phyloP scores from a whole-genome alignment of 2,113 vertebrate genomes.

The Tricholaema leucomelas region DNA sequence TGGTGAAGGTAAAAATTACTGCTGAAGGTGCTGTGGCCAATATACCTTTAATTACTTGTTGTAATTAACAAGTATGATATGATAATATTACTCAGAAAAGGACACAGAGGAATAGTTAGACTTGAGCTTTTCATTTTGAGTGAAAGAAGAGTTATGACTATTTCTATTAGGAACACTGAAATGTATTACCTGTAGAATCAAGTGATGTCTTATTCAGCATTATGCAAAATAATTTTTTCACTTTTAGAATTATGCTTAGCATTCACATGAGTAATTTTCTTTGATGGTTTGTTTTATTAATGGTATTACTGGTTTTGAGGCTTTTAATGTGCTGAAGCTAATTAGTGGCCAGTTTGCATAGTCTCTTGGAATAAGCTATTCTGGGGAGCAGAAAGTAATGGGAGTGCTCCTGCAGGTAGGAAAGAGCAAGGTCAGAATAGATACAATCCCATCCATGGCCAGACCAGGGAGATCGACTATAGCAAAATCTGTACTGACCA shows the following conservation, averaged over 20 bases:
- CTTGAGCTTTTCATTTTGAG: slow-evolving; percentile 52
- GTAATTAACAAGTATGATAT: slow-evolving; percentile 44
- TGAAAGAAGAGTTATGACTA: slow-evolving; percentile 17
- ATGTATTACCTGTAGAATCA: background rate
- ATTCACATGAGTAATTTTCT: background rate
- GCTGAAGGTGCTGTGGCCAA: slow-evolving; percentile 11
- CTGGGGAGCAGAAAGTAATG: background rate
- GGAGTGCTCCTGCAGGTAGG: background rate
- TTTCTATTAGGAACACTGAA: slow-evolving; percentile 30
- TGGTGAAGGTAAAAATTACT: slow-evolving; percentile 47
- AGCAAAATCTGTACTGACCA: background rate
- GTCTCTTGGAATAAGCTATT: background rate
- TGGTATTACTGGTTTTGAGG: background rate
- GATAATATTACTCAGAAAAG: slow-evolving; percentile 52
- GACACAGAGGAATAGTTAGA: slow-evolving; percentile 25
- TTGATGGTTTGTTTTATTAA: background rate
- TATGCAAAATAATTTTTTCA: background rate
- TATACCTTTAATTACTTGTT: slow-evolving; percentile 21
- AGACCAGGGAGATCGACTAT: background rate
- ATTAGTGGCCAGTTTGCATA: background rate
- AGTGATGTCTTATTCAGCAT: background rate
- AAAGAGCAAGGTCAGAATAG: accelerated
- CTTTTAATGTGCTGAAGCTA: background rate
- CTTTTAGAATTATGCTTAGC: background rate
- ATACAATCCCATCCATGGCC: background rate